Evolutionary conservation across 2,797 vertebrate species (phyloP).

Genomic region (Luscinia megarhynchos): DNA sequence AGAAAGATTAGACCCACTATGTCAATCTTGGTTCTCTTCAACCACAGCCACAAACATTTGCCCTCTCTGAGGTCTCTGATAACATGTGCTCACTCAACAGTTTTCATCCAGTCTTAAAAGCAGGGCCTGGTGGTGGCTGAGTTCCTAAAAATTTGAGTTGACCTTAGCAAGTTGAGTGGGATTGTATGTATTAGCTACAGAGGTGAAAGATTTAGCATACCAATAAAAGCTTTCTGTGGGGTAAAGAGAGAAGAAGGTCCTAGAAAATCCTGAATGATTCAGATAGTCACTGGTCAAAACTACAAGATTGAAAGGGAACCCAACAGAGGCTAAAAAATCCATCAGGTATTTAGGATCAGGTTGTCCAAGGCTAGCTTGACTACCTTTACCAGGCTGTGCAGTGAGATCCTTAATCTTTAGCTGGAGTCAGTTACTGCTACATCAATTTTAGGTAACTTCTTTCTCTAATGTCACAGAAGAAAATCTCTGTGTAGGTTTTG

Average conservation of each 20-base stretch:
- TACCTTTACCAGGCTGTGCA: background rate
- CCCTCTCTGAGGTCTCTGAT: background rate
- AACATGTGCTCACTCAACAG: background rate
- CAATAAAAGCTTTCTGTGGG: background rate
- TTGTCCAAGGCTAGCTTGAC: background rate
- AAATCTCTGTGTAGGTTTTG: background rate
- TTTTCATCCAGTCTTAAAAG: background rate
- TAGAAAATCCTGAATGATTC: background rate
- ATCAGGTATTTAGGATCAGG: background rate
- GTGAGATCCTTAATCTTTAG: background rate
- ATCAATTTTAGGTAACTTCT: background rate
- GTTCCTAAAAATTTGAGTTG: background rate
- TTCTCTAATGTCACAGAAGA: background rate
- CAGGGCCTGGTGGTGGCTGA: background rate
- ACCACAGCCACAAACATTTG: background rate
- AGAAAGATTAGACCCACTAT: background rate
- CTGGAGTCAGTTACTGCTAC: background rate
- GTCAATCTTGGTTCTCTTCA: background rate
- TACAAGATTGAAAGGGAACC: background rate
- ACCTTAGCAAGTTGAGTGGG: background rate
- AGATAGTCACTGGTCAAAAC: background rate
- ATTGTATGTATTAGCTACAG: background rate
- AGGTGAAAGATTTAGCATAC: background rate
- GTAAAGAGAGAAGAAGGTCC: background rate
- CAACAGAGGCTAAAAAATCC: background rate